A percentile compares a stretch with the other conserved stretches of the same genome.
These are phyloP conservation scores for Equus przewalskii DNA, from an alignment of 2,113 vertebrate species.

Conservation along the genomic window DNA sequence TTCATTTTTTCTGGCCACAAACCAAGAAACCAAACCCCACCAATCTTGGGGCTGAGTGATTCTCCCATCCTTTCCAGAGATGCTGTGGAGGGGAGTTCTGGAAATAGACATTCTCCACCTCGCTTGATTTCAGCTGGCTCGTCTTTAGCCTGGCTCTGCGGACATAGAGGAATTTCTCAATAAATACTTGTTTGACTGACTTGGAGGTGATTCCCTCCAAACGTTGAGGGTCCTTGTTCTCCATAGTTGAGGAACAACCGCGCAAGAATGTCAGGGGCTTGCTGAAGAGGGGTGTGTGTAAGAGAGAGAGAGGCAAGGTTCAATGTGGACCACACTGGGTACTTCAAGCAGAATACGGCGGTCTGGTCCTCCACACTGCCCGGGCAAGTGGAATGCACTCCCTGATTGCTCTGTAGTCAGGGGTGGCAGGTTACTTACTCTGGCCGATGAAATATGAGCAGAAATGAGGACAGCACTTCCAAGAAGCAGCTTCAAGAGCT, in stretches of 20 bases:
- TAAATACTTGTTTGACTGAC: background rate
- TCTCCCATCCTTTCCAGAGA: background rate
- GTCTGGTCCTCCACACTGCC: background rate
- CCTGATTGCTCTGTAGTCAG: background rate
- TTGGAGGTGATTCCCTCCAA: background rate
- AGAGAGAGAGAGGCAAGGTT: background rate
- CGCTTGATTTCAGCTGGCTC: too few relatives aligned
- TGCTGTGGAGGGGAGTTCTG: background rate
- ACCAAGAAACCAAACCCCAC: background rate
- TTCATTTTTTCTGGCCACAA: background rate
- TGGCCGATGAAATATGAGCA: background rate
- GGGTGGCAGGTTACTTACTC: background rate
- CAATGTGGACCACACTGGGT: background rate
- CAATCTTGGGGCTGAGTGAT: background rate
- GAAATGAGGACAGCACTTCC: background rate
- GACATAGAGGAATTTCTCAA: background rate
- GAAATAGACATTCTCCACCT: background rate
- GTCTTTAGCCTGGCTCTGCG: background rate
- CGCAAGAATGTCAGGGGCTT: background rate
- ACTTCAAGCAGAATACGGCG: too few relatives aligned
- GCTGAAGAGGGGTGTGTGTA: accelerated
- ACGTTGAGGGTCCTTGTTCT: background rate
- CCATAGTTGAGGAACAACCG: background rate
- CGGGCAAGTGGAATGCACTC: background rate
- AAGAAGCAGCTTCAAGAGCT: background rate